Base-by-base conservation (phyloP, 2,113 vertebrate genomes). In the Orthochromis malagaraziensis region DNA sequence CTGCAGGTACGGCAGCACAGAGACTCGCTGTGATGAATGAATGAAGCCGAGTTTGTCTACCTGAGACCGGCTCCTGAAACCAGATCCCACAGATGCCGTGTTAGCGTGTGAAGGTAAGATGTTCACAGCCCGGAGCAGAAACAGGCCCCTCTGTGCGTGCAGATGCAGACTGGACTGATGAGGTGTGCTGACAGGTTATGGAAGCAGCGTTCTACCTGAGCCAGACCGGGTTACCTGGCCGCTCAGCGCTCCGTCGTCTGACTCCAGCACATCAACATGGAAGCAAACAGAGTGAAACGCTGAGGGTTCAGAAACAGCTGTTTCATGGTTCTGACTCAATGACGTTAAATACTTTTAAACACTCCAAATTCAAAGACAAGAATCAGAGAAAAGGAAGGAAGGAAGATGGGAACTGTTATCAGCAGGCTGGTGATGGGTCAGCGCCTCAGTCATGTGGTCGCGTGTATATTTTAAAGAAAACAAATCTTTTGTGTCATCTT, bases 361-460 rank as follows among this genome's bases (percentile, higher is more conserved):
- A 33, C 17, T 63, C 58, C 58, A 35, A 63, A 11, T 63, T 0
- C 4, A 35, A 33, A 35, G 4, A 63, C 16, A 0, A 29, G 55
- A n/a, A 3, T 53, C 51, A 6, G 19, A 53, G 9, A 9, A 1
- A 51, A 12, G 0, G 4, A 3, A 7, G 5, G 29, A 68, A 5
- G 38, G 38, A 42, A 24, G 35, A 4, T 0, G 10, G 35, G 7
- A 68, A 0, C 21, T 6, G 21, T 0, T 6, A 6, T 45, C n/a
- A 45, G 68, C 13, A 17, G 68, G n/a, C 0, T 40, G 35, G 63
- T 21, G 63, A 68, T 1, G 35, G 63, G 12, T 68, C n/a, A 68
- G 33, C 5, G 11, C 35, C 19, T 21, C 0, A 68, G 19, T 14
- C 7, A 0, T 4, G 19, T 68, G 60, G 19, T 68, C 11, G 0